Evolutionary conservation across 2,113 vertebrate genomes (phyloP), one percentile per base, ranked within the genome.

Genomic region (Atlantisia rogersi): DNA sequence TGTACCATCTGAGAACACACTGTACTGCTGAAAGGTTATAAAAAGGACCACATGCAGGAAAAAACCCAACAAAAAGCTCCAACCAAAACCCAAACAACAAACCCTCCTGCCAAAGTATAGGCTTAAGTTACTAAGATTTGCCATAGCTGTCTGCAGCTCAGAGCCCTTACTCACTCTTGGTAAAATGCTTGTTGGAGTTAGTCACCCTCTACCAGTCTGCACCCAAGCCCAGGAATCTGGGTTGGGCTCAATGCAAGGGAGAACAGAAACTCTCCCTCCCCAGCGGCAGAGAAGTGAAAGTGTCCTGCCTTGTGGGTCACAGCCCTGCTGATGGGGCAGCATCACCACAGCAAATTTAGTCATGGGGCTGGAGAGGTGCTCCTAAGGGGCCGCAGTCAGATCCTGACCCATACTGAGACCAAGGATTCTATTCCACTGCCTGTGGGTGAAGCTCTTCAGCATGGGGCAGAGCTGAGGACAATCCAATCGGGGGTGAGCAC

Each of bases 1-100:
- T 90, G 81, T 15, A 86, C 53, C 74, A 91, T 82, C 80, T 80
- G 42, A 93, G 88, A 67, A 86, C 71, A 90, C 22, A 60, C 78
- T 79, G 73, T 73, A 69, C 71, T 88, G 74, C 48, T 73, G 68
- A 75, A 83, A 87, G 70, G 35, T 67, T 62, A 92, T 60, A 88
- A 77, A 93, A 91, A 79, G 35, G 40, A 76, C 40, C 35, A 60
- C 25, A 39, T 28, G 15, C 62, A 76, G 90, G 28, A 85, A 59
- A 53, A 50, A 7, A 48, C 48, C 48, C 48, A 48, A 48, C 48
- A 48, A 16, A 12, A 22, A 31, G 6, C 3, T 11, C 20, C 52
- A 53, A 26, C 50, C 52, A 6, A 83, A 65, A 42, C 42, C n/a
- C 63, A 91, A 90, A 73, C 22, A 62, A 76, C 44, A 88, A 88